Conservation (phyloP, 92 coral and sea anemone genomes). For the Siderastrea siderea region DNA sequence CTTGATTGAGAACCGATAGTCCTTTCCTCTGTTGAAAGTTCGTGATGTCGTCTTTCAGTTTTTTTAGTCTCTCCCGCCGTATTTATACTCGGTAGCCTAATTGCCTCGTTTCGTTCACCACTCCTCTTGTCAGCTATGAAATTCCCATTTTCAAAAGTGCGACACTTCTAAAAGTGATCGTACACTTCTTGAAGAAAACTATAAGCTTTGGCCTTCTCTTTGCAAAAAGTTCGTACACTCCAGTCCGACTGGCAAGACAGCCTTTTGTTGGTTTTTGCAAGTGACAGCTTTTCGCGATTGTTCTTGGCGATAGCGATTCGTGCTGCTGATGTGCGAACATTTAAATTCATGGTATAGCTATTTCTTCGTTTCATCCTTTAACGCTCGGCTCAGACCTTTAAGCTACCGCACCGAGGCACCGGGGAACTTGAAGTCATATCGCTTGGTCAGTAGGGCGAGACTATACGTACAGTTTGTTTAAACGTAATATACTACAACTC, state of each 20-base stretch:
- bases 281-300: no score
- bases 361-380: no score
- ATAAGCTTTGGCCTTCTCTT: neutral
- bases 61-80: neutral
- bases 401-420: neutral
- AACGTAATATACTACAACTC: neutral
- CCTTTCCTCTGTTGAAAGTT: neutral
- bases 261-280: neutral
- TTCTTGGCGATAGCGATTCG: no score
- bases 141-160: neutral
- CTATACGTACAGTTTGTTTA: neutral
- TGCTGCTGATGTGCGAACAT: no score
- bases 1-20: neutral
- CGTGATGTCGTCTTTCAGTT: neutral
- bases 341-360: no score
- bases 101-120: neutral
- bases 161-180: neutral
- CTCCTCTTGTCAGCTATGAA: neutral
- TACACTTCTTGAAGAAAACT: neutral
- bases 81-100: neutral
- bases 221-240: no score
- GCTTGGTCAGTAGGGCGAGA: neutral
- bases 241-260: neutral
- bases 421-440: neutral
- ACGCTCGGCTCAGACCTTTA: no score